These are phyloP conservation scores for Drepana arcuata DNA, from an alignment of 1,140 invertebrate genomes.

Conservation along the genomic window DNA sequence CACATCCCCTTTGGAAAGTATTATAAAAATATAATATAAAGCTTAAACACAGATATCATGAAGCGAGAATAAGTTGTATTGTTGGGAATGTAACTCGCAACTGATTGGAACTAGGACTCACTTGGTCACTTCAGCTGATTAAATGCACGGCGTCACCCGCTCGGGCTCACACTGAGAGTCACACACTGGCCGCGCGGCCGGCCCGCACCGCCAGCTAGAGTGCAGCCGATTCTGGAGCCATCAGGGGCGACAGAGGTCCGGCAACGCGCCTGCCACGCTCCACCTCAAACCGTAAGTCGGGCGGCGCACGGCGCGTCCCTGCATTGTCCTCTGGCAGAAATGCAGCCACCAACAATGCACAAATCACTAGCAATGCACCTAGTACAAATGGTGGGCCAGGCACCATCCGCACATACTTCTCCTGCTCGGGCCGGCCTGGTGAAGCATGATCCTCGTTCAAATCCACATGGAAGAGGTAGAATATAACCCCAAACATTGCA, in stretches of 20 bases:
- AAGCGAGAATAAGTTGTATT: slow-evolving; percentile 37
- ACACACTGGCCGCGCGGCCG: slow-evolving; percentile 57
- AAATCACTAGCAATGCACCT: slow-evolving; percentile 95
- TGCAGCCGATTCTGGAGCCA: slow-evolving; percentile 82
- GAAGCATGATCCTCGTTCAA: slow-evolving; percentile 82
- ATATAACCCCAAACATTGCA: slow-evolving; percentile 97
- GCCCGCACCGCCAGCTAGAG: slow-evolving; percentile 72
- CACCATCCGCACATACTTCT: slow-evolving; percentile 78
- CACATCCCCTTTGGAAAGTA: slow-evolving; percentile 21
- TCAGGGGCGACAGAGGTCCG: slow-evolving; percentile 84
- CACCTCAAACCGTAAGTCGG: slow-evolving; percentile 85
- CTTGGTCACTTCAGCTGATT: no score
- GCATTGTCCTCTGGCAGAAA: slow-evolving; percentile 87
- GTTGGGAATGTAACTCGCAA: slow-evolving; percentile 53
- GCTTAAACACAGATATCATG: slow-evolving; percentile 45
- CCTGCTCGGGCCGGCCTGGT: slow-evolving; percentile 36
- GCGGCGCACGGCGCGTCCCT: slow-evolving; percentile 65
- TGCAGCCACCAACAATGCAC: slow-evolving; percentile 92
- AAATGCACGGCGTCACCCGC: no score
- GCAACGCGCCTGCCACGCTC: slow-evolving; percentile 82
- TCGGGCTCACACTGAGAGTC: no score
- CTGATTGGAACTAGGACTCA: no score
- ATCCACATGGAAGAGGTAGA: slow-evolving; percentile 99
- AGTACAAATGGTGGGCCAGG: slow-evolving; percentile 99
- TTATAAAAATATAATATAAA: slow-evolving; percentile 50